A percentile compares a stretch with the other conserved stretches of the same genome.
Conservation (phyloP, 2,888 invertebrate species). For the Archaeoteleia sp. region DNA sequence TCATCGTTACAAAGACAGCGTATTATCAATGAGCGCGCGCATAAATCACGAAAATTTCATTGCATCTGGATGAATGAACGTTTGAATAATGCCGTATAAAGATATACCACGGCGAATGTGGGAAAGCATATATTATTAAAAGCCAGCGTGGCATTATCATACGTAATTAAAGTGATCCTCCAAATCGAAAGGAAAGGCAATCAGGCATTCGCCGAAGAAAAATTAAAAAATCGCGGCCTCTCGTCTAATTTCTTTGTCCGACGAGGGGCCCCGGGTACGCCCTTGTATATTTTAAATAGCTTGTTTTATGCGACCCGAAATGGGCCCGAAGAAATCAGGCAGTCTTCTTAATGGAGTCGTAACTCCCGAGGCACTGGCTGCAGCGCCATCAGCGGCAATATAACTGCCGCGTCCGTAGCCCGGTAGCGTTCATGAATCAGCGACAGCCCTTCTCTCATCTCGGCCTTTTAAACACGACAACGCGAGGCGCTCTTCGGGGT, state of each 20-base stretch:
- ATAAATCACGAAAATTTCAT: too few species aligned
- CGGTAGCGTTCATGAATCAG: slow-evolving; percentile 48
- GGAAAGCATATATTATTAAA: slow-evolving; percentile 25
- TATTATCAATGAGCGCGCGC: too few species aligned
- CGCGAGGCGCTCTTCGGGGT: slow-evolving; percentile 26
- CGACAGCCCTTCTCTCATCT: slow-evolving; percentile 25
- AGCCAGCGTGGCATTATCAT: slow-evolving; percentile 23
- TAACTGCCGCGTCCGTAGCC: slow-evolving; percentile 21
- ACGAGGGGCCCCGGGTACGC: slow-evolving; percentile 53
- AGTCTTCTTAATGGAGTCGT: slow-evolving; percentile 71
- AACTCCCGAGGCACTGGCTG: slow-evolving; percentile 60
- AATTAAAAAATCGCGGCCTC: slow-evolving; percentile 32
- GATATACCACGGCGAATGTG: too few species aligned
- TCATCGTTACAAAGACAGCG: too few species aligned
- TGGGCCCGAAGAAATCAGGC: slow-evolving; percentile 66
- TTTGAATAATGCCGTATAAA: too few species aligned
- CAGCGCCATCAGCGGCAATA: slow-evolving; percentile 21
- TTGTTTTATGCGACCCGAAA: slow-evolving; percentile 70
- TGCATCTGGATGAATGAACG: too few species aligned
- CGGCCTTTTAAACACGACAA: slow-evolving; percentile 27
- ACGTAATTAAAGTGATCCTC: slow-evolving; percentile 39
- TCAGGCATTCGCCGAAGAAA: slow-evolving; percentile 37
- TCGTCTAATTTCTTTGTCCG: slow-evolving; percentile 36
- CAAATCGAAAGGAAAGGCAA: slow-evolving; percentile 14
- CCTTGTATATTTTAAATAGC: slow-evolving; percentile 68